phyloP scores from a whole-genome alignment of 2,113 vertebrate species.

The Oncorhynchus mykiss region DNA sequence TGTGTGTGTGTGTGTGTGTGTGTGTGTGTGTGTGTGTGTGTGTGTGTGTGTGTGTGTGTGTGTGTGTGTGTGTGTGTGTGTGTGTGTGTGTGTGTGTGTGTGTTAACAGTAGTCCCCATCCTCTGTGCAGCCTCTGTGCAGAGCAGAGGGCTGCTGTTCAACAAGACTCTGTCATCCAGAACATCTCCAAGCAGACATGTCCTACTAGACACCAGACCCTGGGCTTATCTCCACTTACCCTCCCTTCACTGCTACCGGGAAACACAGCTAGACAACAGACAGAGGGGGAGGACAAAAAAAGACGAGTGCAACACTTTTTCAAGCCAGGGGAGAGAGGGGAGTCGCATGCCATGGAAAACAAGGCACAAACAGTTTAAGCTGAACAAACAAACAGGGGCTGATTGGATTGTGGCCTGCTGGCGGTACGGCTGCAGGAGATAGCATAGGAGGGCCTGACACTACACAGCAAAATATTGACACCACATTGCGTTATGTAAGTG shows the following conservation, averaged over 20 bases:
- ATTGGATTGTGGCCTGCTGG: conserved; percentile 59
- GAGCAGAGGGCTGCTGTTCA: conserved; percentile 57
- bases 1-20: neutral
- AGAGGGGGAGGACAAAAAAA: conserved; percentile 14
- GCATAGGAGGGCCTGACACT: conserved; percentile 46
- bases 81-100: neutral
- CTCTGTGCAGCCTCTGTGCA: neutral
- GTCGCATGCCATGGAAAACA: conserved; percentile 58
- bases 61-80: conserved; percentile 31
- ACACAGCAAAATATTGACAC: conserved; percentile 72
- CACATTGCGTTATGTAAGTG: conserved; percentile 68
- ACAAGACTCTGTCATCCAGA: conserved; percentile 64
- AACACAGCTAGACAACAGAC: conserved; percentile 11
- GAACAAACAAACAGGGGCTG: conserved; percentile 72
- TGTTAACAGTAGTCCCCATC: conserved; percentile 20
- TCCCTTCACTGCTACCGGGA: conserved; percentile 6
- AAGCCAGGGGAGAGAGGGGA: conserved; percentile 44
- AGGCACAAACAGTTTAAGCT: conserved; percentile 74
- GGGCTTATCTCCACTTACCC: neutral
- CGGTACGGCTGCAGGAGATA: conserved; percentile 44
- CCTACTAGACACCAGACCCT: conserved; percentile 3
- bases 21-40: no score
- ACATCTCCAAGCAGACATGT: conserved; percentile 61
- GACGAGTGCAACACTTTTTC: conserved; percentile 58
- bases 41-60: conserved; percentile 25